Evolutionary conservation across 2,888 invertebrate species (phyloP).

Genomic region (Ochropleura leucogaster): DNA sequence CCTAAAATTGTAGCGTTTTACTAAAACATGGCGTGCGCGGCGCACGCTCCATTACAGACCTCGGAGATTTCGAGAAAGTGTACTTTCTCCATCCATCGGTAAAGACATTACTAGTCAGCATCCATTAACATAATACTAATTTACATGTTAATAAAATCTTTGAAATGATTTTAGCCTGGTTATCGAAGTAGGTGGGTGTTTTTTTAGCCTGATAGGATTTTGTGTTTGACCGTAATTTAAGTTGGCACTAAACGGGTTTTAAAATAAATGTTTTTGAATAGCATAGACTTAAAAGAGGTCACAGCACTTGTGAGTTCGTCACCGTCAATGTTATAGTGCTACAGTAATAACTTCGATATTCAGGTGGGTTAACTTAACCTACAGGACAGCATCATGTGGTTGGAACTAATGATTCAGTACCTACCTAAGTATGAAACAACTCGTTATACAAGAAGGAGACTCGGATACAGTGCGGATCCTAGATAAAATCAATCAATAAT

Average conservation of each 20-base stretch:
- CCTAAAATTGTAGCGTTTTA: constrained; percentile 51
- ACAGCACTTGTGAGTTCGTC: constrained; percentile 28
- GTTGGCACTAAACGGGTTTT: constrained; percentile 46
- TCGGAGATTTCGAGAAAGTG: constrained; percentile 82
- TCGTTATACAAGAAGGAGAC: constrained; percentile 10
- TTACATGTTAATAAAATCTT: constrained; percentile 43
- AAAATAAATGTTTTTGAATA: constrained; percentile 22
- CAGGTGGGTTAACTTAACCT: neutral
- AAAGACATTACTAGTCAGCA: constrained; percentile 58
- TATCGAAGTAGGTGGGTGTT: constrained; percentile 19
- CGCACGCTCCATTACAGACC: constrained; percentile 72
- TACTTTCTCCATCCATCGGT: constrained; percentile 80
- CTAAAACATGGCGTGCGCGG: constrained; percentile 58
- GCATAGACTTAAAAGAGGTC: constrained; percentile 36
- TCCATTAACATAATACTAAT: constrained; percentile 59
- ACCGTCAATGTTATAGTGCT: constrained; percentile 9
- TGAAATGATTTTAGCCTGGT: constrained; percentile 37
- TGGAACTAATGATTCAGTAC: constrained; percentile 6
- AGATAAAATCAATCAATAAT: constrained; percentile 30
- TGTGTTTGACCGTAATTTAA: constrained; percentile 53
- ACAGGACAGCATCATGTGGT: neutral
- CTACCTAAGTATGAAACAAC: neutral
- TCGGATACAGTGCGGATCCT: neutral
- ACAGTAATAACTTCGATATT: constrained; percentile 12
- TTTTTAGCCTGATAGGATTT: constrained; percentile 34